Base-by-base conservation (phyloP, 2,797 vertebrate genomes). In the Capromys pilorides region DNA sequence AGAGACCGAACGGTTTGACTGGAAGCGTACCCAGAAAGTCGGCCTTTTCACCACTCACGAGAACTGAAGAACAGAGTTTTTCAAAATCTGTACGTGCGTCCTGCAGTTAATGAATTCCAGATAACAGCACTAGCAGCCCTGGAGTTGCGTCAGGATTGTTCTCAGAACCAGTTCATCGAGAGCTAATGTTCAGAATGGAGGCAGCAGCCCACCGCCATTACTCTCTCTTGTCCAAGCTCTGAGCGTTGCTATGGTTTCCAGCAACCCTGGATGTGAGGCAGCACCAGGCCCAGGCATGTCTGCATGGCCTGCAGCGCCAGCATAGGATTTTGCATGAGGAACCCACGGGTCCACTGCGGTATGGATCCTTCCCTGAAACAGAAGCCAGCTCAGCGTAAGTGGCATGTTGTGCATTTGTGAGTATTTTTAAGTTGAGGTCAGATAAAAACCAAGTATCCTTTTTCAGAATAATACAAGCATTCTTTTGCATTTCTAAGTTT, bases 21-120 rank as follows among this genome's bases (percentile, higher is more conserved):
- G 5, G 19, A 69, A 95, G 91, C 5, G 5, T 22, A 93, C 73
- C 62, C 31, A 45, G 33, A 86, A 33, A 90, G 5, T 90, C 75
- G 92, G 22, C 4, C 64, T 91, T 97, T 93, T 71, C 19, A 88
- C 19, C 64, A 86, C 33, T 96, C 54, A 93, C 31, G 12, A 64
- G 93, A 94, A 94, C 8, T 83, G 57, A 93, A 83, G 85, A 92
- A 91, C 88, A 85, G 1, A 41, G 21, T n/a, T 59, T 95, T 96
- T 13, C 8, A 66, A 88, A 86, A 64, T 87, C 54, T 0, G 45
- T 78, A 5, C 16, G 80, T 36, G 22, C 4, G 8, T 85, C 14
- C 91, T 80, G 8, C 64, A 54, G 19, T 93, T 85, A 92, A 95
- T 90, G 6, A 33, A 88, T 92, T 94, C 31, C 82, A 93, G 83